Evolutionary conservation across 2,888 invertebrate genomes (phyloP).

Genomic region (Nemotelus pantherinus): DNA sequence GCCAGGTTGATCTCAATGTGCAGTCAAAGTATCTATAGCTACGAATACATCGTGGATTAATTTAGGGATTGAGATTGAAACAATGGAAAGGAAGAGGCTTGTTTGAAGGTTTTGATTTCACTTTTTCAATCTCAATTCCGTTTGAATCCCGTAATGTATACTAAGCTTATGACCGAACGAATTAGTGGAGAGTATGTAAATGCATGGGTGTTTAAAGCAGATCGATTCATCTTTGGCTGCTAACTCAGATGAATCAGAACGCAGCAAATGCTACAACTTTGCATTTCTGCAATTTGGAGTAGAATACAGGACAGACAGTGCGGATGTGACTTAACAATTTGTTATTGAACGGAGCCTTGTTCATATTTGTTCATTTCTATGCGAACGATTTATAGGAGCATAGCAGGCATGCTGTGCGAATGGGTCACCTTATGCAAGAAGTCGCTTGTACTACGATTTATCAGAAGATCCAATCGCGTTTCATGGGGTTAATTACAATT

Average conservation of each 20-base stretch:
- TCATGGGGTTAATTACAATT: conserved; percentile 40
- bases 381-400: conserved; percentile 17
- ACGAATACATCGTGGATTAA: too few relatives aligned
- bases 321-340: conserved; percentile 19
- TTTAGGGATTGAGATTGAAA: neutral
- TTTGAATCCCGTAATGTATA: too few relatives aligned
- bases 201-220: too few relatives aligned
- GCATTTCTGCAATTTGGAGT: conserved; percentile 16
- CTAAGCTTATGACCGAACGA: too few relatives aligned
- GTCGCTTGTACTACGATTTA: neutral
- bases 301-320: neutral
- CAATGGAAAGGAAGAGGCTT: neutral
- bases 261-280: neutral
- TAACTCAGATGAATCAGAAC: conserved; percentile 5
- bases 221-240: neutral
- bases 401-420: neutral
- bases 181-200: too few relatives aligned
- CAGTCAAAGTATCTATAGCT: too few relatives aligned
- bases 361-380: conserved; percentile 31
- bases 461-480: conserved; percentile 35
- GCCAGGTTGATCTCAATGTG: too few relatives aligned
- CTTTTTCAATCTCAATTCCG: too few relatives aligned
- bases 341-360: conserved; percentile 27
- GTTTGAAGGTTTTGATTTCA: too few relatives aligned
- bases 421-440: neutral